Base-by-base conservation (phyloP, 1,140 invertebrate species). In the Drosophila repleta region DNA sequence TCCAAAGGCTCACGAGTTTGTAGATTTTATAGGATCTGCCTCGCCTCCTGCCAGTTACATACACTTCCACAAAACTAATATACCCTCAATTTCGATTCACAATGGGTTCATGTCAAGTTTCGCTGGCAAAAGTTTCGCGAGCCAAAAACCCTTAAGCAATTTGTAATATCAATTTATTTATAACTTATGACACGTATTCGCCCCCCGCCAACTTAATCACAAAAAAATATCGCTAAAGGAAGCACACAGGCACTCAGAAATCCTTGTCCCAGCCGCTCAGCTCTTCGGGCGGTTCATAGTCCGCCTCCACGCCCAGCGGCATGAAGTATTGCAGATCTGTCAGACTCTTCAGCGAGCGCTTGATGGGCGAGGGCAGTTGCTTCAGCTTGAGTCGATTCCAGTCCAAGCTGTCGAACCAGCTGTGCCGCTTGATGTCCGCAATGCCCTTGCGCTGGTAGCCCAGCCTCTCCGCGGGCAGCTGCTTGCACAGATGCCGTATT, bases 381-480 rank as follows among this genome's bases (percentile, higher is more conserved):
- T 95, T 92, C 56, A 94, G 93, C 20, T 94, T 92, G 17, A 99
- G 92, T 10, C 95, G 95, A 73, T 96, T 95, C 97, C 98, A 99
- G 89, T 99, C 97, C 88, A 99, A 97, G 51, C 96, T 97, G 80
- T 96, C 94, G 92, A 98, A 99, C 97, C 97, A 99, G 77, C 96
- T 96, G 92, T 99, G 97, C 90, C 96, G 96, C 82, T 97, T 96
- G 55, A 99, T 97, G 90, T 99, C 98, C 61, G 95, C 94, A 18
- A 99, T 96, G 1, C 98, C 98, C 64, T 96, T 96, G 82, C 96
- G 94, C 74, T 98, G 96, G 90, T 97, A 98, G 0, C 98, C 99
- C 10, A 99, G 93, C 57, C 99, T 92, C 92, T 99, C 99, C 2
- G 96, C 95, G 0, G 98, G 97, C 69, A 96, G 95, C 56, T 98